Percentiles rank a stretch among this genome's conserved stretches.
phyloP scores from a whole-genome alignment of 2,797 vertebrate genomes.

The Ctenosaura bakeri region DNA sequence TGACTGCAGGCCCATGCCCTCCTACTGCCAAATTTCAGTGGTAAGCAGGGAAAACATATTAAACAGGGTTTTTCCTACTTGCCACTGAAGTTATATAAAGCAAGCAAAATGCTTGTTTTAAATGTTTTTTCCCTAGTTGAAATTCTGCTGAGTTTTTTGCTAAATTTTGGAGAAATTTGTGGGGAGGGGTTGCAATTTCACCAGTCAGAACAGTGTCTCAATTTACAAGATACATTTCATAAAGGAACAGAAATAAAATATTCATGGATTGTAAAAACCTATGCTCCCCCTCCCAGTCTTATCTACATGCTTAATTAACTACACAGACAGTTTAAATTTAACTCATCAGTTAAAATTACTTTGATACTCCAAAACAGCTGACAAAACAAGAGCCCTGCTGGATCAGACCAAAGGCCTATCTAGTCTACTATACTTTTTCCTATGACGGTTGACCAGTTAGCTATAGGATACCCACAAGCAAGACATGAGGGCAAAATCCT shows the following conservation, averaged over 20 bases:
- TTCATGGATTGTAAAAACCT: no score
- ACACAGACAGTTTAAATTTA: background rate
- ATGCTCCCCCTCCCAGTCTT: background rate
- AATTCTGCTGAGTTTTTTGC: no score
- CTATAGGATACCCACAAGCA: background rate
- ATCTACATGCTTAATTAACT: background rate
- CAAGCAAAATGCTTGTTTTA: no score
- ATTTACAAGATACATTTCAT: background rate
- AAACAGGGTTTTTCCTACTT: no score
- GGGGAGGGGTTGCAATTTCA: background rate
- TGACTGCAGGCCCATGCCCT: no score
- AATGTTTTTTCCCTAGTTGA: no score
- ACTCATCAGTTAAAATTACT: background rate
- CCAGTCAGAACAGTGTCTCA: background rate
- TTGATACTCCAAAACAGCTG: background rate
- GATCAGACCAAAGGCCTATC: background rate
- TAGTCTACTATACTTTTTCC: background rate
- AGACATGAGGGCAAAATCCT: background rate
- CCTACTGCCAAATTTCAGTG: no score
- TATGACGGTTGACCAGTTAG: no score
- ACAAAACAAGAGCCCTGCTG: background rate
- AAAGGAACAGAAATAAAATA: background rate
- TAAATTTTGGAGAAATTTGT: background rate
- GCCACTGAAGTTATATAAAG: no score
- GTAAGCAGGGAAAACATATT: no score